Evolutionary conservation across 2,888 invertebrate genomes (phyloP).

Genomic region (Erebia aethiops): DNA sequence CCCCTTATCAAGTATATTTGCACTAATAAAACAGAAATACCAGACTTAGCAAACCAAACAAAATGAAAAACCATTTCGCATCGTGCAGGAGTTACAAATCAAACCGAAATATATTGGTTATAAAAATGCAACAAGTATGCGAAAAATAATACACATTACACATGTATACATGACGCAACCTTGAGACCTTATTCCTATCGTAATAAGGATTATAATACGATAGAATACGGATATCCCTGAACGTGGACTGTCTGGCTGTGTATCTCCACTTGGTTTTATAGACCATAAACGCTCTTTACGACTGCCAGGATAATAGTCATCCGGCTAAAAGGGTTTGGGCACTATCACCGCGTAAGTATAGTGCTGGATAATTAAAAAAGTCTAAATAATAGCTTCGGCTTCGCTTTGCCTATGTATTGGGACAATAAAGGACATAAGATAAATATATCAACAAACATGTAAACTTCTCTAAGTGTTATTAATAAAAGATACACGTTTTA

Average conservation of each 20-base stretch:
- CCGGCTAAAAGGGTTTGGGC: constrained; percentile 76
- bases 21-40: constrained; percentile 23
- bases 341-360: constrained; percentile 41
- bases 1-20: constrained; percentile 26
- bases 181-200: constrained; percentile 37
- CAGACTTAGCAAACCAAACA: constrained; percentile 42
- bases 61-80: constrained; percentile 60
- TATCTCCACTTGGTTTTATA: constrained; percentile 81
- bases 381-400: constrained; percentile 45
- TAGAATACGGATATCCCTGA: constrained; percentile 28
- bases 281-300: constrained; percentile 76
- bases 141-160: constrained; percentile 68
- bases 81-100: constrained; percentile 77
- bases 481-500: neutral
- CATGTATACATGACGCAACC: constrained; percentile 30
- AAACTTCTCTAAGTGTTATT: neutral
- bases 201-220: constrained; percentile 41
- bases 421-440: neutral
- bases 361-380: constrained; percentile 69
- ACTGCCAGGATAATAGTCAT: constrained; percentile 77
- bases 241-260: constrained; percentile 51
- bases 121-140: constrained; percentile 82
- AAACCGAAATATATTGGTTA: constrained; percentile 80
- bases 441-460: neutral
- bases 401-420: constrained; percentile 7